Conservation (phyloP, 2,797 vertebrate genomes). For the Trachurus trachurus region DNA sequence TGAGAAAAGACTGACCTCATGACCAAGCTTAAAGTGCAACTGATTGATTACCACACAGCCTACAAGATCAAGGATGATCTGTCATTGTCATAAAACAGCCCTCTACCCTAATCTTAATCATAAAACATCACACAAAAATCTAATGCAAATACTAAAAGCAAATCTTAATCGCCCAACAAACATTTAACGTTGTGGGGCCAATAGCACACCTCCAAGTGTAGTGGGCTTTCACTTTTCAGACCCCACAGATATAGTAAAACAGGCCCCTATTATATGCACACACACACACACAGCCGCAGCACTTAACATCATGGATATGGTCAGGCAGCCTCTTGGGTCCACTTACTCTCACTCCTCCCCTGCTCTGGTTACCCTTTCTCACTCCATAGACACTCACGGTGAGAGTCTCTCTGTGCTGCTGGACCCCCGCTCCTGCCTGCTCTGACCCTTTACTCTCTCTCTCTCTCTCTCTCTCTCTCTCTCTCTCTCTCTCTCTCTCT, state of each 20-base stretch:
- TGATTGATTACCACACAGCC: background rate
- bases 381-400: constrained; percentile 25
- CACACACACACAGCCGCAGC: constrained; percentile 41
- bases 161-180: too few species aligned
- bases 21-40: constrained; percentile 13
- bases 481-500: constrained; percentile 22
- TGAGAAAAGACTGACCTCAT: constrained; percentile 24
- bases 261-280: background rate
- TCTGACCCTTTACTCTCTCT: constrained; percentile 9
- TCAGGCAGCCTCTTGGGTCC: constrained; percentile 55
- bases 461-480: constrained; percentile 17
- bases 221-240: background rate
- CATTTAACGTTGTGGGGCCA: too few species aligned
- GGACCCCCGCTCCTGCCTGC: constrained; percentile 6
- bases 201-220: background rate
- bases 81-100: too few species aligned
- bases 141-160: background rate
- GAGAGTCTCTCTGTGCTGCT: constrained; percentile 46
- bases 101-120: background rate
- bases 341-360: constrained; percentile 66
- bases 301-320: constrained; percentile 59
- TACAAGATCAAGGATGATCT: background rate
- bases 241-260: background rate
- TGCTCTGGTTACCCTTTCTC: constrained; percentile 64
- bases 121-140: background rate